Percentiles rank a stretch among this genome's conserved stretches.
Evolutionary conservation across 2,113 vertebrate genomes (phyloP).

Genomic region (Peromyscus leucopus): DNA sequence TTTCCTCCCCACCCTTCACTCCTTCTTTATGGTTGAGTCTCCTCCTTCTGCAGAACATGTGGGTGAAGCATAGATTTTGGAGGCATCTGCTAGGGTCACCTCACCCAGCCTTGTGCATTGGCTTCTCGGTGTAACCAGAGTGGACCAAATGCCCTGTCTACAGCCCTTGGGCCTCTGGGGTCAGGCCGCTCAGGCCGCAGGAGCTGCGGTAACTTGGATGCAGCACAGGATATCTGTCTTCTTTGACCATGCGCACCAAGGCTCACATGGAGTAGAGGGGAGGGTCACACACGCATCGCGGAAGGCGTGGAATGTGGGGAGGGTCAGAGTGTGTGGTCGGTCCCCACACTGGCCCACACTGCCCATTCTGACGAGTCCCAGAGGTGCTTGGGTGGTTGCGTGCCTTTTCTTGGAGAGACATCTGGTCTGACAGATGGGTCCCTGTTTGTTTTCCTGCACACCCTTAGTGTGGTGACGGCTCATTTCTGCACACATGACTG

Average conservation of each 20-base stretch:
- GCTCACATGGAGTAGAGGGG: background rate
- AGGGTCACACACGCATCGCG: too few relatives aligned
- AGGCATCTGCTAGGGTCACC: background rate
- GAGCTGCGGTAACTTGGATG: background rate
- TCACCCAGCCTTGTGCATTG: fast-evolving
- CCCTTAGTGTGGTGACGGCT: fast-evolving
- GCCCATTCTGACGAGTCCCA: background rate
- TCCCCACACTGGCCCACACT: background rate
- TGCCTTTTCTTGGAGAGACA: background rate
- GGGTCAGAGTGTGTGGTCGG: background rate
- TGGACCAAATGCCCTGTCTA: background rate
- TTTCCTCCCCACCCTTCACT: background rate
- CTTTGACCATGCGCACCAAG: background rate
- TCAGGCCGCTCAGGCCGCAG: background rate
- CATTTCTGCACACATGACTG: background rate
- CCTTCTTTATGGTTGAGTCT: too few relatives aligned
- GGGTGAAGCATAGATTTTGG: background rate
- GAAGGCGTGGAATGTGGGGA: too few relatives aligned
- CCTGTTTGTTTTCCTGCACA: background rate
- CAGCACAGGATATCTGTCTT: background rate
- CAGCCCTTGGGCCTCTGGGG: fast-evolving
- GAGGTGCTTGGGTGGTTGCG: background rate
- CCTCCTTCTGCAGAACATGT: background rate
- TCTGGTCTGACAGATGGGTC: background rate
- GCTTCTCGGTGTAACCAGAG: background rate